Percentiles rank a stretch among this genome's conserved stretches.
Evolutionary conservation across 2,113 vertebrate genomes (phyloP).

Genomic region (Misgurnus mizolepis): DNA sequence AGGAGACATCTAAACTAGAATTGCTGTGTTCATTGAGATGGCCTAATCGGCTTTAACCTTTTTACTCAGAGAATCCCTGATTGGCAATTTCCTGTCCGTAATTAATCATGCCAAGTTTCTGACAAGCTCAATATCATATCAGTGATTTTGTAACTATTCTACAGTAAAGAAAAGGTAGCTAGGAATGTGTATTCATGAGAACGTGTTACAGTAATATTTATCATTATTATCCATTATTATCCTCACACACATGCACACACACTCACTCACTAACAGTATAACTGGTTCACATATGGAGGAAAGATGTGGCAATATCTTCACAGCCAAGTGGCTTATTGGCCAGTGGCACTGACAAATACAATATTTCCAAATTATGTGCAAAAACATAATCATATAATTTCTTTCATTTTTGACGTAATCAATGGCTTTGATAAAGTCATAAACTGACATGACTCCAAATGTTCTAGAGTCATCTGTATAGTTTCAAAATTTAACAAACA

Average conservation of each 20-base stretch:
- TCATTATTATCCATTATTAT: too few relatives aligned
- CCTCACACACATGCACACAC: too few relatives aligned
- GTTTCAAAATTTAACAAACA: background rate
- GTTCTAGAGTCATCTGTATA: background rate
- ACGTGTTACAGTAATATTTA: too few relatives aligned
- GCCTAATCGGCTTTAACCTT: slow-evolving; percentile 32
- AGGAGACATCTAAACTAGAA: slow-evolving; percentile 25
- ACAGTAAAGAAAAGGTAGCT: background rate
- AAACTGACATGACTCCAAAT: background rate
- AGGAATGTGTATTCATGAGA: background rate
- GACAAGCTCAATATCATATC: background rate
- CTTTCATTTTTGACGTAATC: background rate
- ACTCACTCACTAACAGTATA: too few relatives aligned
- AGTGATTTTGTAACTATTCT: background rate
- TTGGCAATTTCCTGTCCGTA: slow-evolving; percentile 55
- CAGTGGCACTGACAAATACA: too few relatives aligned
- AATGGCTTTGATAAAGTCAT: background rate
- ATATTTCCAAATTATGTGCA: too few relatives aligned
- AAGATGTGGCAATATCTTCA: background rate
- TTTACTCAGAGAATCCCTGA: slow-evolving; percentile 40
- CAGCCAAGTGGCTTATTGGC: background rate
- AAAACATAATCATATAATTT: background rate
- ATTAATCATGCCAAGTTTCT: slow-evolving; percentile 33
- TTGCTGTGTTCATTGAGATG: slow-evolving; percentile 15
- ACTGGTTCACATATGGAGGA: background rate